A percentile compares a stretch with the other conserved stretches of the same genome.
phyloP scores from a whole-genome alignment of 1,140 invertebrate species.

The Heliconius hewitsoni region DNA sequence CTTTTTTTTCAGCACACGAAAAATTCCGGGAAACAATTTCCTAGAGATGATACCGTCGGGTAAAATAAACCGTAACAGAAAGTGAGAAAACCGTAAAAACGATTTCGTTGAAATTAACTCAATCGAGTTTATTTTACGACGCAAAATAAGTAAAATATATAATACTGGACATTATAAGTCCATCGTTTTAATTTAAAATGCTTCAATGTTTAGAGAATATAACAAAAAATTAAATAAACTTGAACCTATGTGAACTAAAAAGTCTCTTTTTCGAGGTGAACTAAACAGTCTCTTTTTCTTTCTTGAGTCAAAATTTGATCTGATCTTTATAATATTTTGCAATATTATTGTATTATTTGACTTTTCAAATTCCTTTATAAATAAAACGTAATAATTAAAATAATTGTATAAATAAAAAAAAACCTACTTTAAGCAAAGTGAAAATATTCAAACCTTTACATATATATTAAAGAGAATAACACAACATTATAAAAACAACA shows the following conservation, averaged over 20 bases:
- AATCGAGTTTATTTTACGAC: slow-evolving; percentile 52
- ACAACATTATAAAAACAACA: background rate
- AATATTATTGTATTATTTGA: too few species aligned
- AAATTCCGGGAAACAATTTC: slow-evolving; percentile 68
- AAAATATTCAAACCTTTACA: background rate
- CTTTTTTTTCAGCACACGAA: slow-evolving; percentile 47
- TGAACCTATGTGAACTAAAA: background rate
- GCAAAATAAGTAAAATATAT: slow-evolving; percentile 34
- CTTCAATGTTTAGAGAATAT: background rate
- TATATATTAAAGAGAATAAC: background rate
- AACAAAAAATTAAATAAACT: background rate
- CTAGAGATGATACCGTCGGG: slow-evolving; percentile 73
- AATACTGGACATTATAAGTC: slow-evolving; percentile 18
- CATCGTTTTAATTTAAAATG: background rate
- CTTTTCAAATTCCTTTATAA: too few species aligned
- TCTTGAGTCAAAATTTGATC: too few species aligned
- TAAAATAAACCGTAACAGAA: slow-evolving; percentile 76
- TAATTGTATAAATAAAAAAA: too few species aligned
- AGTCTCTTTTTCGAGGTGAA: background rate
- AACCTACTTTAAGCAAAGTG: too few species aligned
- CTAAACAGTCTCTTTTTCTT: too few species aligned
- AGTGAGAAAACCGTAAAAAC: slow-evolving; percentile 71
- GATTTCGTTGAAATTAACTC: slow-evolving; percentile 74
- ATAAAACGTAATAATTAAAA: too few species aligned
- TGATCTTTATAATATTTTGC: too few species aligned